These are phyloP conservation scores for Temnothorax ravouxi DNA, from an alignment of 2,888 invertebrate species.

Conservation along the genomic window DNA sequence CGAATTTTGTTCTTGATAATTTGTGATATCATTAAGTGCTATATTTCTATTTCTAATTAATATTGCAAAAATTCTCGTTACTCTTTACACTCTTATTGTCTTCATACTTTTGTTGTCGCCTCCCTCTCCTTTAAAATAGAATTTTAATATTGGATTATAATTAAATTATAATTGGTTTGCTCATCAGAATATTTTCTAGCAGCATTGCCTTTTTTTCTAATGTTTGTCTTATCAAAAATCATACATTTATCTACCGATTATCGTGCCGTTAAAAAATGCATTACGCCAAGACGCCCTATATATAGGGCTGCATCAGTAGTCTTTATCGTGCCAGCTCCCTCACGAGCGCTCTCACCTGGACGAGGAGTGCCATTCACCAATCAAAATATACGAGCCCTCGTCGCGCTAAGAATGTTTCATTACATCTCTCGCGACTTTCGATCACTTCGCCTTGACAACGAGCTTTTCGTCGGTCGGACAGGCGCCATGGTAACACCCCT, in stretches of 20 bases:
- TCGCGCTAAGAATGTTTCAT: slow-evolving; percentile 83
- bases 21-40: background rate
- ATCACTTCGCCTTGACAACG: slow-evolving; percentile 72
- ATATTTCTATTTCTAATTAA: background rate
- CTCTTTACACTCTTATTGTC: background rate
- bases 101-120: background rate
- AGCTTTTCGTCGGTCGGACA: slow-evolving; percentile 36
- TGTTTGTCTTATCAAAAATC: background rate
- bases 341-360: slow-evolving; percentile 11
- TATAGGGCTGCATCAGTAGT: background rate
- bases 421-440: slow-evolving; percentile 81
- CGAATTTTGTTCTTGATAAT: slow-evolving; percentile 41
- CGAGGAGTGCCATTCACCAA: slow-evolving; percentile 39
- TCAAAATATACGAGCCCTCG: slow-evolving; percentile 48
- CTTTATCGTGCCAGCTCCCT: background rate
- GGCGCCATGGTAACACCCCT: slow-evolving; percentile 85
- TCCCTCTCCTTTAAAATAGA: background rate
- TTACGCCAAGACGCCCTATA: background rate
- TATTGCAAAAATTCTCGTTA: background rate
- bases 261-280: background rate
- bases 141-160: background rate
- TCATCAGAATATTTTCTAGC: background rate
- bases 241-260: background rate
- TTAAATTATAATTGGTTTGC: background rate
- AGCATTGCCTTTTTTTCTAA: background rate